Conservation (phyloP, 2,797 vertebrate species). For the Furcifer pardalis region DNA sequence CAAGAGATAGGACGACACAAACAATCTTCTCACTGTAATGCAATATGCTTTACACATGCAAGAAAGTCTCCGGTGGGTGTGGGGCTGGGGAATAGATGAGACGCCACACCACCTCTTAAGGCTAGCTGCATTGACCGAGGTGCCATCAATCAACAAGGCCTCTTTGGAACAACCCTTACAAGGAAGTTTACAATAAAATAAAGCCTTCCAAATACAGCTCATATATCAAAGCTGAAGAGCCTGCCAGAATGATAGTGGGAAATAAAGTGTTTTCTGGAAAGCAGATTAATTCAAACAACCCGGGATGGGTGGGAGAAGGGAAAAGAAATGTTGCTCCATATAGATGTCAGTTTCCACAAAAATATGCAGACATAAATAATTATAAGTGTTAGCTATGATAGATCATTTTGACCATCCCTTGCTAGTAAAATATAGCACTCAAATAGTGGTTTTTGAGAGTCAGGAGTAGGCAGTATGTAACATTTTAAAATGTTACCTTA, state of each 20-base stretch:
- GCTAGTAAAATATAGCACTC: background rate
- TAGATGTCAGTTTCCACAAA: slow-evolving; percentile 5
- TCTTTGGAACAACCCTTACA: slow-evolving; percentile 31
- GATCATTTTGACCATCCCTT: background rate
- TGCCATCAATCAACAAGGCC: background rate
- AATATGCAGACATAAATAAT: slow-evolving; percentile 3
- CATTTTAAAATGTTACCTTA: background rate
- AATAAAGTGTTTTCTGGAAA: slow-evolving; percentile 41
- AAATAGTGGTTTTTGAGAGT: background rate
- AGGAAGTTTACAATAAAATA: slow-evolving; percentile 55
- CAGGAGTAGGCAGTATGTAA: background rate
- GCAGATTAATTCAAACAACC: slow-evolving; percentile 44
- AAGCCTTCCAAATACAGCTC: slow-evolving; percentile 39
- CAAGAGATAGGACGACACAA: background rate
- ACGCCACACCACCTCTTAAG: background rate
- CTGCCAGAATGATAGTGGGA: slow-evolving; percentile 19
- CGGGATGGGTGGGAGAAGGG: background rate
- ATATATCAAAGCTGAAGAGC: slow-evolving; percentile 48
- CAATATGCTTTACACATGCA: background rate
- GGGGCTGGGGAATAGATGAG: background rate
- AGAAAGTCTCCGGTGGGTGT: background rate
- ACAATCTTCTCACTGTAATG: background rate
- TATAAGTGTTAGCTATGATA: background rate
- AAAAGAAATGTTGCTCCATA: slow-evolving; percentile 18
- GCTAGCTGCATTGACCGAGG: background rate